Evolutionary conservation across 2,888 invertebrate genomes (phyloP).

Genomic region (Hemicrepidius hirtus): DNA sequence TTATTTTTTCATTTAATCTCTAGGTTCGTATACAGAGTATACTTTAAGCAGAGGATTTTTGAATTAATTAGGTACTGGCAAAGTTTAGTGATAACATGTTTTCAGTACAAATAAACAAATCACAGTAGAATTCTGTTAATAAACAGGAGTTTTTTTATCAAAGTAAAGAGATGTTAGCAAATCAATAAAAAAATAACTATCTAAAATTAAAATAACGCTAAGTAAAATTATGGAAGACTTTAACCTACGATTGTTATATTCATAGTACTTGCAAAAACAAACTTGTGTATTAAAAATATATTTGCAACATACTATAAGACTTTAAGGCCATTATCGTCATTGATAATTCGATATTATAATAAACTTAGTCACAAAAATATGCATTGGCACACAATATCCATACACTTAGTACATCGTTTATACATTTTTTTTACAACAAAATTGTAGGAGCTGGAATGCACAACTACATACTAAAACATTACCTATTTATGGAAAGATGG

Average conservation of each 20-base stretch:
- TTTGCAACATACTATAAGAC: slow-evolving; percentile 65
- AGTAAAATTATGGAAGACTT: slow-evolving; percentile 68
- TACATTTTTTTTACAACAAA: slow-evolving; percentile 49
- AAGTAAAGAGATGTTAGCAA: slow-evolving; percentile 21
- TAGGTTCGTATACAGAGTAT: neutral
- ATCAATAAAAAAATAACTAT: slow-evolving; percentile 25
- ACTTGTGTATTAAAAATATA: slow-evolving; percentile 68
- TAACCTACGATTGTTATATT: slow-evolving; percentile 61
- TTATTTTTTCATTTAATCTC: no score
- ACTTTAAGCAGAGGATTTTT: neutral
- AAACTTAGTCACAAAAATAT: slow-evolving; percentile 45
- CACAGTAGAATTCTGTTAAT: slow-evolving; percentile 41
- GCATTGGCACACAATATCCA: slow-evolving; percentile 49
- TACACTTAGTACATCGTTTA: slow-evolving; percentile 41
- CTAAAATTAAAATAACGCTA: slow-evolving; percentile 43
- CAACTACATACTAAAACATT: slow-evolving; percentile 34
- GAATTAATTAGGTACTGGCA: slow-evolving; percentile 21
- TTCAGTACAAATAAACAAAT: slow-evolving; percentile 33
- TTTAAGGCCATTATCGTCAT: slow-evolving; percentile 67
- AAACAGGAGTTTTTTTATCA: slow-evolving; percentile 11
- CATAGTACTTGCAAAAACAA: slow-evolving; percentile 62
- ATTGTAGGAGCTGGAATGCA: slow-evolving; percentile 46
- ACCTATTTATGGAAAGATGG: slow-evolving; percentile 15
- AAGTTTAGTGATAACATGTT: slow-evolving; percentile 7
- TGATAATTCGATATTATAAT: slow-evolving; percentile 42